Percentiles rank a stretch among this genome's conserved stretches.
Conservation (phyloP, 2,113 vertebrate genomes). For the Tychaedon coryphoeus region DNA sequence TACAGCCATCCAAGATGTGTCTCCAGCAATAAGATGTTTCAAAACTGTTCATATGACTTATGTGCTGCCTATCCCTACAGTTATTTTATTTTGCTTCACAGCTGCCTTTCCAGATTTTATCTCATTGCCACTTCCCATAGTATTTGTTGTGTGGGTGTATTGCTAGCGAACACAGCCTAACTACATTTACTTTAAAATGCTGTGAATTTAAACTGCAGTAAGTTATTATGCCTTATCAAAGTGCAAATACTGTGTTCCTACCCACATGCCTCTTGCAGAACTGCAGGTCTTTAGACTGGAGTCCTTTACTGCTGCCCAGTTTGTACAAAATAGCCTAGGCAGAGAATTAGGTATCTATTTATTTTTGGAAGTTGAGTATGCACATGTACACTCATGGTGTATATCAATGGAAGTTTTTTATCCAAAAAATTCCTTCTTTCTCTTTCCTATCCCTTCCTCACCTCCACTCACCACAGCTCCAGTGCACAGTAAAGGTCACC, state of each 20-base stretch:
- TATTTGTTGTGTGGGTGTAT: slow-evolving; percentile 39
- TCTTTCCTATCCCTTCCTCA: neutral
- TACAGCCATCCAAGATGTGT: neutral
- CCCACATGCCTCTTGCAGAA: neutral
- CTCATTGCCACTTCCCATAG: neutral
- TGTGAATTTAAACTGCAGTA: neutral
- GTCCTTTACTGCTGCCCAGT: neutral
- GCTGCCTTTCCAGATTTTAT: slow-evolving; percentile 3
- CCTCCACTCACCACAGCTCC: neutral
- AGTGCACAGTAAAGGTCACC: neutral
- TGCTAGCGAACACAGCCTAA: slow-evolving; percentile 15
- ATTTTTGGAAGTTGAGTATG: neutral
- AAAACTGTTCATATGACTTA: neutral
- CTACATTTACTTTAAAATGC: slow-evolving; percentile 40
- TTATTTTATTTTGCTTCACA: neutral
- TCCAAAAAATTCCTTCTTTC: neutral
- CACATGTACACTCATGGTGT: neutral
- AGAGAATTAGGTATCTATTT: neutral
- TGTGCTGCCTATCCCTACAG: neutral
- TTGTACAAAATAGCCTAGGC: neutral
- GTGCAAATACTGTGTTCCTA: neutral
- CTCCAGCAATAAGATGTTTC: neutral
- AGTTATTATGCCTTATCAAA: slow-evolving; percentile 12
- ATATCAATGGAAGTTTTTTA: neutral
- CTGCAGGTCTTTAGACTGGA: neutral